These are phyloP conservation scores for Morbakka virulenta DNA, from an alignment of 30 jellyfish, hydroid and myxozoan genomes.

Conservation along the genomic window DNA sequence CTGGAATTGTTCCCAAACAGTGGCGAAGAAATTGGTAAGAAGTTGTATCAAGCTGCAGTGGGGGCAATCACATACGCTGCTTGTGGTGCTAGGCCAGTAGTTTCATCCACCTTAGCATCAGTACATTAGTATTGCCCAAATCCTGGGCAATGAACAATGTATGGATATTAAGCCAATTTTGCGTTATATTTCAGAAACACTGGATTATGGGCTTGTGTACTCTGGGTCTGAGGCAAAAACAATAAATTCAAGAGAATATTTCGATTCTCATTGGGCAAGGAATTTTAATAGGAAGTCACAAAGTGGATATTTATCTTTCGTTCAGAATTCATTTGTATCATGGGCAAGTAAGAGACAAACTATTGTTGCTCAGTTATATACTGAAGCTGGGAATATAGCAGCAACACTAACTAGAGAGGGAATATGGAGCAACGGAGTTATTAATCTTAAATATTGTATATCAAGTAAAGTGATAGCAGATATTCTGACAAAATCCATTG, in stretches of 20 bases:
- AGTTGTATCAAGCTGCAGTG: constrained; percentile 9
- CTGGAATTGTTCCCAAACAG: neutral
- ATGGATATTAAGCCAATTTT: neutral
- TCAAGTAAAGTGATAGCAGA: too few relatives aligned
- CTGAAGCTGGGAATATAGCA: too few relatives aligned
- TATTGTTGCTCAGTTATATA: too few relatives aligned
- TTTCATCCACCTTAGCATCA: neutral
- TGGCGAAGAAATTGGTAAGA: neutral
- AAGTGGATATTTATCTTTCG: too few relatives aligned
- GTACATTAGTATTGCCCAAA: neutral
- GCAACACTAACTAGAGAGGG: too few relatives aligned
- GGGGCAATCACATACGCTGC: constrained; percentile 7
- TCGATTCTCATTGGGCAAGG: neutral
- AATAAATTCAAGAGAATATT: neutral
- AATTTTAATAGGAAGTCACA: too few relatives aligned
- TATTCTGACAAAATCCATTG: too few relatives aligned
- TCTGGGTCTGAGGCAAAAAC: neutral
- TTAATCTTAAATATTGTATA: too few relatives aligned
- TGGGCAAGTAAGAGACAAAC: too few relatives aligned
- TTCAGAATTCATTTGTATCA: too few relatives aligned
- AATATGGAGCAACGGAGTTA: too few relatives aligned
- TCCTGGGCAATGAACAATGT: neutral
- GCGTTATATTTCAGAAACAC: neutral
- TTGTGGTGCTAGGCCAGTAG: neutral
- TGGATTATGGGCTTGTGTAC: neutral